Conservation (phyloP, 2,888 invertebrate species). For the Sclerodermus sp. region DNA sequence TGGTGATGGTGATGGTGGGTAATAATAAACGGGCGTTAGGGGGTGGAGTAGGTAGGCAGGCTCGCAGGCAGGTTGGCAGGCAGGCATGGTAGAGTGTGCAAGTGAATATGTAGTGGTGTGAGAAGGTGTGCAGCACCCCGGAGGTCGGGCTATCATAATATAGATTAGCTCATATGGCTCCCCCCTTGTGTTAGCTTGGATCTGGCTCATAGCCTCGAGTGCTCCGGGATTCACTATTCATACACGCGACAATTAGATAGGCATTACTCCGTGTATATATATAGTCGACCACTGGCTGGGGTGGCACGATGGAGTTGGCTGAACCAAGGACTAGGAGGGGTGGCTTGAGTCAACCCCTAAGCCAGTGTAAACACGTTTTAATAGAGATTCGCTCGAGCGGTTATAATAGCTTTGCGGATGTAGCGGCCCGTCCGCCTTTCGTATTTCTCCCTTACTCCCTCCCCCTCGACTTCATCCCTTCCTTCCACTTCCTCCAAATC, state of each 20-base stretch:
- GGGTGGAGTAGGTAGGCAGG: slow-evolving; percentile 3
- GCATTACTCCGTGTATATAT: slow-evolving; percentile 47
- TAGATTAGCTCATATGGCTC: slow-evolving; percentile 57
- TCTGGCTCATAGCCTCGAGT: slow-evolving; percentile 56
- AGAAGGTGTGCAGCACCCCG: slow-evolving; percentile 17
- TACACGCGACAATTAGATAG: slow-evolving; percentile 59
- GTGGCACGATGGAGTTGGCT: slow-evolving; percentile 41
- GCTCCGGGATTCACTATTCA: slow-evolving; percentile 58
- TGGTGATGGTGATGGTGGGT: too few relatives aligned
- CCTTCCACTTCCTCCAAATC: background rate
- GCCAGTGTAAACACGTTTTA: slow-evolving; percentile 59
- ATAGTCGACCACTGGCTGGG: slow-evolving; percentile 11
- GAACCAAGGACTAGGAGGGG: slow-evolving; percentile 45
- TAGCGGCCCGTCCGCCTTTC: slow-evolving; percentile 43
- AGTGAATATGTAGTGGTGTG: slow-evolving; percentile 5
- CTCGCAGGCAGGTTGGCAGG: background rate
- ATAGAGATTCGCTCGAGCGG: slow-evolving; percentile 59
- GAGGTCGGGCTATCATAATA: slow-evolving; percentile 56
- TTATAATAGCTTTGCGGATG: slow-evolving; percentile 58
- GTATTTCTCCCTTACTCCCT: slow-evolving; percentile 6
- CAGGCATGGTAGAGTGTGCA: background rate
- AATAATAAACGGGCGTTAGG: slow-evolving; percentile 32
- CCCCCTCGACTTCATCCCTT: slow-evolving; percentile 2
- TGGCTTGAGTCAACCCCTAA: slow-evolving; percentile 58
- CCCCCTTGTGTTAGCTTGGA: slow-evolving; percentile 52